A percentile compares a stretch with the other conserved stretches of the same genome.
Conservation (phyloP, 2,888 invertebrate genomes). For the Microdon myrmicae region DNA sequence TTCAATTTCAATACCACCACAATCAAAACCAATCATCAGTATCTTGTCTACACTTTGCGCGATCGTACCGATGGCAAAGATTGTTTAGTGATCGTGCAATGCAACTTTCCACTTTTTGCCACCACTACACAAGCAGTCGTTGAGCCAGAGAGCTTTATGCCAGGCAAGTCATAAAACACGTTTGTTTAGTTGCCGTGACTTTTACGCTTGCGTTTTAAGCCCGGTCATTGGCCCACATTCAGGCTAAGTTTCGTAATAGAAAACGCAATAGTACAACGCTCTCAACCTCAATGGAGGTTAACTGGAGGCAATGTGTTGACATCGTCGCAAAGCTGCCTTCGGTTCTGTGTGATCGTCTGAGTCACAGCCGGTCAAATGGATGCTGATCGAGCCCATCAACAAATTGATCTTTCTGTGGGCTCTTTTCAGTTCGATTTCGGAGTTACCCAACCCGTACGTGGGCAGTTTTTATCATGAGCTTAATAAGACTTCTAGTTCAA, state of each 20-base stretch:
- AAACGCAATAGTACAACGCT: slow-evolving; percentile 57
- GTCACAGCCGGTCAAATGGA: slow-evolving; percentile 19
- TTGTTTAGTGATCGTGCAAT: slow-evolving; percentile 16
- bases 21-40: too few species aligned
- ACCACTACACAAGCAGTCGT: slow-evolving; percentile 18
- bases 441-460: slow-evolving; percentile 4
- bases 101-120: slow-evolving; percentile 51
- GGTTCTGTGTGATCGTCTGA: slow-evolving; percentile 27
- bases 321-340: slow-evolving; percentile 9
- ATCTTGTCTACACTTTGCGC: too few species aligned
- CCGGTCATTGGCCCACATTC: slow-evolving; percentile 58
- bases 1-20: too few species aligned
- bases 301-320: slow-evolving; percentile 43
- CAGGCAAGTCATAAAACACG: slow-evolving; percentile 33
- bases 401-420: slow-evolving; percentile 33
- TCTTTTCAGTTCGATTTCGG: not conserved
- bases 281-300: slow-evolving; percentile 55
- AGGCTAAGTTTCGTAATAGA: slow-evolving; percentile 57
- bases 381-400: slow-evolving; percentile 26
- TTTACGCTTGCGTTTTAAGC: slow-evolving; percentile 50
- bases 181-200: slow-evolving; percentile 45
- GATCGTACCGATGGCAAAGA: too few species aligned
- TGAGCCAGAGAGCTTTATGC: slow-evolving; percentile 33
- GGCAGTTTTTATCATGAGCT: too few species aligned
- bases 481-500: too few species aligned